Evolutionary conservation across 1,140 invertebrate species (phyloP), one percentile per base, ranked within the genome.

Genomic region (Batillaria attramentaria): DNA sequence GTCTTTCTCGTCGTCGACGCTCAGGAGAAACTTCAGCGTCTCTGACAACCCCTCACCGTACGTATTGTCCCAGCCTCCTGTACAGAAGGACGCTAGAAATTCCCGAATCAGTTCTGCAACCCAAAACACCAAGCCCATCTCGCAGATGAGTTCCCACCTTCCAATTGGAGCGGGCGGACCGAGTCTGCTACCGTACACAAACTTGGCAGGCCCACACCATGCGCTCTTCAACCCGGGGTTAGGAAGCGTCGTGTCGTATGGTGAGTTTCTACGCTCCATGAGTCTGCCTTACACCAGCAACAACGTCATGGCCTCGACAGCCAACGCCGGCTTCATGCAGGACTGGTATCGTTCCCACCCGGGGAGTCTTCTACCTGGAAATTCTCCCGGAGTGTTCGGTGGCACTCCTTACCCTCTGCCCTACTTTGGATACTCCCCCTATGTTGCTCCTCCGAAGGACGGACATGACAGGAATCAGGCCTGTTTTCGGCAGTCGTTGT

Each of bases 251-350:
- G 13, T 62, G 35, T 80, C 83, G 8, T 86, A 86, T 37, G 85
- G 85, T 2, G 84, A 86, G 42, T 82, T 83, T 37, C 77, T 86
- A 3, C 74, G 85, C 41, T 82, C 85, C 20, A 79, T 86, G 66
- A 86, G 83, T 77, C 70, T 83, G 39, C 84, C 83, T 50, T 86
- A 86, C 65, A 81, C 72, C 28, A 80, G 43, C 57, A 28, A 5
- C 72, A 60, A 13, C 77, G 24, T 24, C 57, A 6, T 43, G 28
- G n/a, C 50, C 16, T 43, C 37, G 20, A 20, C 68, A 37, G 18
- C 33, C 16, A 69, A 69, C n/a, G n/a, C n/a, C 79, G 65, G 70
- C 65, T 20, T 78, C 3, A 4, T 54, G 42, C 41, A 28, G 8
- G 42, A 78, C 1, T 1, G n/a, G 28, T 46, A 70, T 31, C 68